Evolutionary conservation across 2,797 vertebrate genomes (phyloP).

Genomic region (Eurystomus glaucurus): DNA sequence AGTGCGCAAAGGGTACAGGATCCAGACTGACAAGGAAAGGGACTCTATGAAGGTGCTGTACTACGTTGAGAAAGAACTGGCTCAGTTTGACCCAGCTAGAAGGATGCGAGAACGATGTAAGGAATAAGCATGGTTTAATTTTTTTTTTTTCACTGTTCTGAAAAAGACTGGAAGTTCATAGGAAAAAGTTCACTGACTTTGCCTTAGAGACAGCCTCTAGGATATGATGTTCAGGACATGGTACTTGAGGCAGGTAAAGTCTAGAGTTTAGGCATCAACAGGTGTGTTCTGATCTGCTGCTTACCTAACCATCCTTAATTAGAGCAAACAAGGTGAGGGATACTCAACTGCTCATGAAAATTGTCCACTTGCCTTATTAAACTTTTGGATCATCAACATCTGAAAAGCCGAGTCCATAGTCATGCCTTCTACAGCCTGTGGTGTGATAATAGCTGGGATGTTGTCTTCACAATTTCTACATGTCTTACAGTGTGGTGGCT

Average conservation of each 20-base stretch:
- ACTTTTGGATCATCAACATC: background rate
- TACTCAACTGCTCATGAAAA: background rate
- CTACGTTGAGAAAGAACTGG: slow-evolving; percentile 94
- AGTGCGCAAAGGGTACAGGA: slow-evolving; percentile 92
- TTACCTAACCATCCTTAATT: background rate
- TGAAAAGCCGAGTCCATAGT: background rate
- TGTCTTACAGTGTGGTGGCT: background rate
- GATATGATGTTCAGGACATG: background rate
- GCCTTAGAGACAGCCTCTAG: background rate
- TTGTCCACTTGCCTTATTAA: background rate
- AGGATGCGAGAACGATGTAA: slow-evolving; percentile 92
- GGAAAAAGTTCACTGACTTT: background rate
- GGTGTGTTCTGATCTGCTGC: background rate
- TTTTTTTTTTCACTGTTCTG: background rate
- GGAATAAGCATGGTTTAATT: slow-evolving; percentile 64
- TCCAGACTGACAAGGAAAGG: slow-evolving; percentile 90
- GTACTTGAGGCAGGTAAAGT: background rate
- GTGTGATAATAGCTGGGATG: background rate
- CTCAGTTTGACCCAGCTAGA: slow-evolving; percentile 89
- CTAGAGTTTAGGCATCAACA: background rate
- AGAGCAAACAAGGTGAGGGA: background rate
- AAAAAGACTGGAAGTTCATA: background rate
- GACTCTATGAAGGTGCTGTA: slow-evolving; percentile 95
- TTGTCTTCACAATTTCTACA: background rate
- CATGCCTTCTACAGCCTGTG: background rate